phyloP scores from a whole-genome alignment of 2,888 invertebrate species.

The Sarcophaga carnaria region DNA sequence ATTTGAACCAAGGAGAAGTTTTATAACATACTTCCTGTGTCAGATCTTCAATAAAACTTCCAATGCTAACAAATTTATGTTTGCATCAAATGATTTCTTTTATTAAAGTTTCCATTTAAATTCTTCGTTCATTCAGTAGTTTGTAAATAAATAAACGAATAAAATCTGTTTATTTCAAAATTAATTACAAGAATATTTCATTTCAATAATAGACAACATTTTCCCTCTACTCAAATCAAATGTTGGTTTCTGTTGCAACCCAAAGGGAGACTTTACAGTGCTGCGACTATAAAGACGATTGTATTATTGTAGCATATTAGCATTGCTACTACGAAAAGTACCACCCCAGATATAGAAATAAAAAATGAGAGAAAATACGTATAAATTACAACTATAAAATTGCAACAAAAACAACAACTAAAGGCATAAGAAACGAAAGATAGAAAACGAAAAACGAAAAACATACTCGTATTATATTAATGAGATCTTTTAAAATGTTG shows the following conservation, averaged over 20 bases:
- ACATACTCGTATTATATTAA: constrained; percentile 64
- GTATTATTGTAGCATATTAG: not conserved
- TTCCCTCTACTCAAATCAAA: not conserved
- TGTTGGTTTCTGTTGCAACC: not conserved
- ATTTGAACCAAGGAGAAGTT: too few relatives aligned
- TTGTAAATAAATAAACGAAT: not conserved
- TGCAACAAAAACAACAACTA: constrained; percentile 10
- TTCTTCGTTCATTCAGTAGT: not conserved
- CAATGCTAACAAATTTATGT: too few relatives aligned
- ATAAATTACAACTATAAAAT: not conserved
- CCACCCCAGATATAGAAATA: not conserved
- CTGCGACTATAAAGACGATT: not conserved
- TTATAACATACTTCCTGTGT: too few relatives aligned
- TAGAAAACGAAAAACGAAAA: constrained; percentile 25
- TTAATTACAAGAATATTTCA: constrained; percentile 22
- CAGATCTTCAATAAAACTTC: too few relatives aligned
- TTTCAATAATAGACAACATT: not conserved
- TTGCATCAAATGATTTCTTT: not conserved
- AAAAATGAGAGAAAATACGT: not conserved
- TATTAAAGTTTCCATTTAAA: not conserved
- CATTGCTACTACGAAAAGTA: not conserved
- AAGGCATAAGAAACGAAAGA: not conserved
- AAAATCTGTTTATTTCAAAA: constrained; percentile 40
- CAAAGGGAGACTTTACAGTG: constrained; percentile 4
- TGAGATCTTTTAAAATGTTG: constrained; percentile 70